A percentile compares a stretch with the other conserved stretches of the same genome.
Evolutionary conservation across 2,113 vertebrate species (phyloP).

Genomic region (Numida meleagris): DNA sequence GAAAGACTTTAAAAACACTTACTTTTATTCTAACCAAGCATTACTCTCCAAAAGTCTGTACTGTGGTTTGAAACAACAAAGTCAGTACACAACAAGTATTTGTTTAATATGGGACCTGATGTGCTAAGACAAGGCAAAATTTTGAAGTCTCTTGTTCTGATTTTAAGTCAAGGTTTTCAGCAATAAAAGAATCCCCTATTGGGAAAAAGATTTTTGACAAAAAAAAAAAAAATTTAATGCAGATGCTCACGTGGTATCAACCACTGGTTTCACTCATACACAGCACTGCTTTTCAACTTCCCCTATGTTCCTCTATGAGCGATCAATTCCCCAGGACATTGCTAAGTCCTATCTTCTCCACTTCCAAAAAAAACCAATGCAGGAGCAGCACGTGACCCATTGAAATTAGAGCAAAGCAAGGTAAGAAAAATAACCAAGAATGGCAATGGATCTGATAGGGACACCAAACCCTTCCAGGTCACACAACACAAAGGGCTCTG

Average conservation of each 20-base stretch:
- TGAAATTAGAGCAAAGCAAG: neutral
- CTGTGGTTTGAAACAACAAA: neutral
- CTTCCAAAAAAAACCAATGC: neutral
- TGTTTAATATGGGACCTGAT: neutral
- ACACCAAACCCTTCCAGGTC: rapidly evolving
- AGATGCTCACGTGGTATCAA: neutral
- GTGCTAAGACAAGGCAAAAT: neutral
- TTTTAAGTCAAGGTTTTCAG: neutral
- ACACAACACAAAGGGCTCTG: rapidly evolving
- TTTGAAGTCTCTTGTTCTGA: neutral
- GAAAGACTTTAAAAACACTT: neutral
- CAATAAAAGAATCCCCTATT: neutral
- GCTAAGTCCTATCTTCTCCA: neutral
- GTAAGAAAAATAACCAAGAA: neutral
- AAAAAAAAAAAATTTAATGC: neutral
- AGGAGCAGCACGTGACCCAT: neutral
- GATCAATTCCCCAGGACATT: neutral
- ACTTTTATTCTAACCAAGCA: neutral
- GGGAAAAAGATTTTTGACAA: neutral
- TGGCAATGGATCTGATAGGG: rapidly evolving
- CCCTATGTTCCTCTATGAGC: neutral
- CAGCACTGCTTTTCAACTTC: neutral
- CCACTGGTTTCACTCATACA: neutral
- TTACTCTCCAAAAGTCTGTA: neutral
- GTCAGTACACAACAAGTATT: neutral